phyloP scores from a whole-genome alignment of 2,888 invertebrate species.

The Troides oblongomaculatus region DNA sequence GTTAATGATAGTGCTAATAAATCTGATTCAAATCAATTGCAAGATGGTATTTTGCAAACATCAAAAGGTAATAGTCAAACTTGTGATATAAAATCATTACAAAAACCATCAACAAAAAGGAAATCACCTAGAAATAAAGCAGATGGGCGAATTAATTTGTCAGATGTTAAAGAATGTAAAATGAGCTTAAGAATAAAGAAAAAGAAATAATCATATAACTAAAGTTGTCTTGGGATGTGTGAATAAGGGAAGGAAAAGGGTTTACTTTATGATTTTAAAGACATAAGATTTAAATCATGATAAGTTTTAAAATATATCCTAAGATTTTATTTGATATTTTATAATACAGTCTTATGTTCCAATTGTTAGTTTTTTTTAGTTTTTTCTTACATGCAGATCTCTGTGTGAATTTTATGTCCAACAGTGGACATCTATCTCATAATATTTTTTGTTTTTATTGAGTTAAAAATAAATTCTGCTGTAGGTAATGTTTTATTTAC shows the following conservation, averaged over 20 bases:
- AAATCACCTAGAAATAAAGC: conserved; percentile 41
- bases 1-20: conserved; percentile 4
- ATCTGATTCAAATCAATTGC: conserved; percentile 23
- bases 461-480: not conserved
- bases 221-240: conserved; percentile 1
- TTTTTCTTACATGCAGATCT: too few species aligned
- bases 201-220: conserved; percentile 32
- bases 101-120: conserved; percentile 30
- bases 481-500: conserved; percentile 42
- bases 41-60: conserved; percentile 6
- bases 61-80: not conserved
- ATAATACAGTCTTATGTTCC: too few species aligned
- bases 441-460: not conserved
- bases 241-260: not conserved
- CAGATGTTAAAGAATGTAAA: conserved; percentile 24
- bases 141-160: conserved; percentile 12
- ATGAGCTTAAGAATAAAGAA: conserved; percentile 33
- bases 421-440: too few species aligned
- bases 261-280: too few species aligned
- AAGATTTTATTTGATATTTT: too few species aligned
- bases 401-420: too few species aligned
- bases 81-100: too few species aligned
- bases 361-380: too few species aligned
- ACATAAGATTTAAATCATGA: too few species aligned
- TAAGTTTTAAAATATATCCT: too few species aligned